phyloP scores from a whole-genome alignment of 2,888 invertebrate species.

The Tipula lateralis region DNA sequence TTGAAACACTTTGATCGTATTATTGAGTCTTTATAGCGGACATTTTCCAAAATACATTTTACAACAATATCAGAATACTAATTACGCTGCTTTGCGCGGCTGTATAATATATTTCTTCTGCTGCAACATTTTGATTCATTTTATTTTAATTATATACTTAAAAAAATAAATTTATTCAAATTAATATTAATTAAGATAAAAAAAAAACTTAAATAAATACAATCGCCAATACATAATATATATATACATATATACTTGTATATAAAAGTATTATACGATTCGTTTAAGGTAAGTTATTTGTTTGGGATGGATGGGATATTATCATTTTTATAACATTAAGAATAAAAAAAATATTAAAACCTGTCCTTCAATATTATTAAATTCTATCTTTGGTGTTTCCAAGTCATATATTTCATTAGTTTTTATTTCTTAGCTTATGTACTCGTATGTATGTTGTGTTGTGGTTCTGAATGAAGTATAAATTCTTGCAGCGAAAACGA shows the following conservation, averaged over 20 bases:
- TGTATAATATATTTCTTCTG: background rate
- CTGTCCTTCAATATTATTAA: slow-evolving; percentile 19
- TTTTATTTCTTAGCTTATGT: background rate
- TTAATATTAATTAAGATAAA: slow-evolving; percentile 24
- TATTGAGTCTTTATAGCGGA: background rate
- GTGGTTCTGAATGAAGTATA: background rate
- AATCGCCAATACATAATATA: background rate
- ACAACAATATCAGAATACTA: slow-evolving; percentile 19
- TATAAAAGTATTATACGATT: background rate
- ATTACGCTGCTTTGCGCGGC: background rate
- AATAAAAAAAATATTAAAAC: background rate
- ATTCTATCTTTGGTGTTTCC: slow-evolving; percentile 24
- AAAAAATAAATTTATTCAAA: slow-evolving; percentile 7
- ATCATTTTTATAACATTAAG: slow-evolving; percentile 15
- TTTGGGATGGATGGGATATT: slow-evolving; percentile 24
- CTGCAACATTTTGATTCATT: slow-evolving; percentile 19
- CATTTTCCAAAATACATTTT: background rate
- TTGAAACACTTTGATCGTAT: background rate
- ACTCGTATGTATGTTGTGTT: background rate
- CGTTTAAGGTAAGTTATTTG: slow-evolving; percentile 24
- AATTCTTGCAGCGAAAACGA: background rate
- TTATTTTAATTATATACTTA: slow-evolving; percentile 19
- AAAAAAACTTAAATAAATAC: background rate
- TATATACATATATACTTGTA: background rate
- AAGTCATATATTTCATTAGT: slow-evolving; percentile 19